A percentile compares a stretch with the other conserved stretches of the same genome.
Evolutionary conservation across 2,888 invertebrate species (phyloP).

Genomic region (Acleris emargana): DNA sequence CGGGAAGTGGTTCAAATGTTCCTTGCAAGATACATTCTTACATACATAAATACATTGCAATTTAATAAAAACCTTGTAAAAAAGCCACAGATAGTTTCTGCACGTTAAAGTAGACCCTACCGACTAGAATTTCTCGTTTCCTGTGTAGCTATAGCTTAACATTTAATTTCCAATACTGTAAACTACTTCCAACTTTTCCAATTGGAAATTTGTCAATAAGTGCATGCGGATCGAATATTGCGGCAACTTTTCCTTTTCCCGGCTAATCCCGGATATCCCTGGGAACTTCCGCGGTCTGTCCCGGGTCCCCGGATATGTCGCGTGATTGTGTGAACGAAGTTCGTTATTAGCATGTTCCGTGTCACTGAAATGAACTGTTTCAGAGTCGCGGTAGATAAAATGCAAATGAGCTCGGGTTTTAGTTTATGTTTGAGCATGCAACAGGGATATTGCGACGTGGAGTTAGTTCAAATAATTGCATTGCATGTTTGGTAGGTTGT

Average conservation of each 20-base stretch:
- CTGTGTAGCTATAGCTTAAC: not conserved
- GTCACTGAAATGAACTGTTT: conserved; percentile 5
- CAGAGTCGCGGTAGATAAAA: not conserved
- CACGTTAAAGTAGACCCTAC: not conserved
- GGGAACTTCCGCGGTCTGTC: conserved; percentile 39
- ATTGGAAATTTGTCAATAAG: conserved; percentile 49
- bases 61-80: too few species aligned
- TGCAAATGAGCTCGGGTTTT: not conserved
- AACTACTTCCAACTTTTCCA: conserved; percentile 45
- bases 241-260: conserved; percentile 7
- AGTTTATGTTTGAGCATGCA: not conserved
- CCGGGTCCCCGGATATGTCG: conserved; percentile 1
- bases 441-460: not conserved
- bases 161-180: conserved; percentile 4
- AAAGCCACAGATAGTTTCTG: not conserved
- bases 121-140: not conserved
- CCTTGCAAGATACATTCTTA: too few species aligned
- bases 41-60: too few species aligned
- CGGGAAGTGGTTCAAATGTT: too few species aligned
- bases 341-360: conserved; percentile 14
- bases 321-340: conserved; percentile 1
- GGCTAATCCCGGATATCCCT: conserved; percentile 18
- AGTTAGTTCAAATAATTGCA: not conserved
- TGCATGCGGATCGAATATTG: conserved; percentile 46
- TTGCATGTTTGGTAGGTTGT: not conserved